Conservation (phyloP, 2,888 invertebrate species). For the Fabriciana adippe region DNA sequence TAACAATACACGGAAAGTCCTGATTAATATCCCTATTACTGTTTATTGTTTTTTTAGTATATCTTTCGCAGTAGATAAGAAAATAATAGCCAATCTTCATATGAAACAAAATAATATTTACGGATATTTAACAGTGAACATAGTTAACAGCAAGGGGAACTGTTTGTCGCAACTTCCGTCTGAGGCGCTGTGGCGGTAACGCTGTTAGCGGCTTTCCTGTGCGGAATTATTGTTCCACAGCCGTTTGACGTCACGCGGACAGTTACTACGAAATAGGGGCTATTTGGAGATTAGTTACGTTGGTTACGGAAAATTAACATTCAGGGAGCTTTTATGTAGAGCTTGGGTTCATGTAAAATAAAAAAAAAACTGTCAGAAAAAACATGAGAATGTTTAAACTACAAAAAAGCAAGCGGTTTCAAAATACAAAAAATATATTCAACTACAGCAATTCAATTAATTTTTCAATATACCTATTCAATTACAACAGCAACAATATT, state of each 20-base stretch:
- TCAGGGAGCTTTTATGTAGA: background rate
- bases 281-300: conserved; percentile 21
- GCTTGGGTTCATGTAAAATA: no score
- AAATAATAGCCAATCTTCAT: background rate
- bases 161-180: conserved; percentile 38
- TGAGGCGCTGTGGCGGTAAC: conserved; percentile 45
- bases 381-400: background rate
- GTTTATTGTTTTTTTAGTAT: no score
- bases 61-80: background rate
- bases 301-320: background rate
- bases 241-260: conserved; percentile 42
- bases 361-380: no score
- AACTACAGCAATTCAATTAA: no score
- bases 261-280: conserved; percentile 8
- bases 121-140: conserved; percentile 1
- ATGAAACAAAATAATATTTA: background rate
- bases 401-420: background rate
- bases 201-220: conserved; percentile 61
- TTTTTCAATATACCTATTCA: no score
- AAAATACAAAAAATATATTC: background rate
- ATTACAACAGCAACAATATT: background rate
- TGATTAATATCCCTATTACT: no score
- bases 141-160: conserved; percentile 30
- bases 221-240: conserved; percentile 67
- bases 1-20: no score